A percentile compares a stretch with the other conserved stretches of the same genome.
These are phyloP conservation scores for Megaptera novaeangliae DNA, from an alignment of 2,113 vertebrate species.

Conservation along the genomic window DNA sequence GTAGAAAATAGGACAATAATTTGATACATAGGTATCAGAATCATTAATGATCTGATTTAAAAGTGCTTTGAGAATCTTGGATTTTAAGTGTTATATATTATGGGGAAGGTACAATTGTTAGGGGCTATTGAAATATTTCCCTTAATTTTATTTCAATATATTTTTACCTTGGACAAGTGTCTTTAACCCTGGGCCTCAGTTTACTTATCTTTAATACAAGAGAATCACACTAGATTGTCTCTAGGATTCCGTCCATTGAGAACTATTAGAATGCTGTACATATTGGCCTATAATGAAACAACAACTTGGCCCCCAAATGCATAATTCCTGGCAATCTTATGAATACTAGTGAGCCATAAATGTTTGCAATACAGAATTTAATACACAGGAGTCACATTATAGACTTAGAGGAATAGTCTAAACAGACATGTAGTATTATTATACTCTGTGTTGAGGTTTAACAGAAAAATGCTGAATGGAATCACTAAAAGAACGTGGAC, in stretches of 20 bases:
- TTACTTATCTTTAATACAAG: not conserved
- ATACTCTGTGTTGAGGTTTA: not conserved
- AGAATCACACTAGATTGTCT: not conserved
- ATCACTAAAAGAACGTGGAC: not conserved
- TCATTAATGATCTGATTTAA: not conserved
- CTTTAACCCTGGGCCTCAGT: not conserved
- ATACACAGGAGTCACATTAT: not conserved
- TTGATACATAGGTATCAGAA: not conserved
- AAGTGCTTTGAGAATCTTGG: not conserved
- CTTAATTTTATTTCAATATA: not conserved
- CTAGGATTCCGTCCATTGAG: not conserved
- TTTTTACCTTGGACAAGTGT: not conserved
- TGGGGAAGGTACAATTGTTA: not conserved
- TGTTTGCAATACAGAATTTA: not conserved
- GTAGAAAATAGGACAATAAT: constrained; percentile 21
- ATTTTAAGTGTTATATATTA: not conserved
- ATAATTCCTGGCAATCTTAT: not conserved
- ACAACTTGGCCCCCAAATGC: not conserved
- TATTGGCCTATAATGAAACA: not conserved
- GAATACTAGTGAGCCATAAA: not conserved
- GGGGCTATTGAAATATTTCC: not conserved
- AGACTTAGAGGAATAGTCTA: not conserved
- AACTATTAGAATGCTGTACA: constrained; percentile 9
- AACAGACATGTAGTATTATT: not conserved
- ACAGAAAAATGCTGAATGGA: not conserved